Base-by-base conservation (phyloP, 1,140 invertebrate genomes). In the Drosophila melanica region DNA sequence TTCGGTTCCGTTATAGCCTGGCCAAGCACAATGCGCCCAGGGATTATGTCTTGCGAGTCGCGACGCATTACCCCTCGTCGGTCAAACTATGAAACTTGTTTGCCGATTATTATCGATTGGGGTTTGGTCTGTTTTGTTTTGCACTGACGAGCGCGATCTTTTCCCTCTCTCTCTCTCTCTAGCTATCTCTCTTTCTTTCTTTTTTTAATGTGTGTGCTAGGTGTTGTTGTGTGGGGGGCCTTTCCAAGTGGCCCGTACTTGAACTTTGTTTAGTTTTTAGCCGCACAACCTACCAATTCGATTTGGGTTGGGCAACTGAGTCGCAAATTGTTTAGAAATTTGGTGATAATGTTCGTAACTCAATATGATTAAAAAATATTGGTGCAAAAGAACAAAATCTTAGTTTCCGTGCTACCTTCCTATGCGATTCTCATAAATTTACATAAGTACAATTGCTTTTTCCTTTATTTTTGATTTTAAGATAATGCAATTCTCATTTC, bases 1-100 rank as follows among this genome's bases (percentile, higher is more conserved):
- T 82, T 73, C 67, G 66, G 82, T 89, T 89, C 82, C 82, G 82
- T 87, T 87, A 87, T 79, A 70, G 72, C 72, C 66, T 44, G 66
- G 18, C 55, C 62, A 51, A 55, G 18, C 37, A 69, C 71, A 86
- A 86, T 89, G 82, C 82, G 77, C 58, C 60, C 81, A 82, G 82
- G 82, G 84, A 86, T 86, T 86, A 89, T 77, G 74, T 79, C 64
- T 70, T 70, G 41, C 11, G 45, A 20, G 44, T 51, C 33, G 64
- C 47, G 23, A 33, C 41, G 45, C 23, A 27, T 27, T 27, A 6
- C 23, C 23, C 23, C 23, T 27, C 48, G 55, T 45, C 48, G 60
- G 50, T 50, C 74, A 66, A 71, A 58, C 76, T 71, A 72, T 65
- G 51, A 70, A 89, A 86, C 82, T 87, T 76, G 84, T 89, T 82